phyloP scores from a whole-genome alignment of 2,797 vertebrate species.

The Crenichthys baileyi region DNA sequence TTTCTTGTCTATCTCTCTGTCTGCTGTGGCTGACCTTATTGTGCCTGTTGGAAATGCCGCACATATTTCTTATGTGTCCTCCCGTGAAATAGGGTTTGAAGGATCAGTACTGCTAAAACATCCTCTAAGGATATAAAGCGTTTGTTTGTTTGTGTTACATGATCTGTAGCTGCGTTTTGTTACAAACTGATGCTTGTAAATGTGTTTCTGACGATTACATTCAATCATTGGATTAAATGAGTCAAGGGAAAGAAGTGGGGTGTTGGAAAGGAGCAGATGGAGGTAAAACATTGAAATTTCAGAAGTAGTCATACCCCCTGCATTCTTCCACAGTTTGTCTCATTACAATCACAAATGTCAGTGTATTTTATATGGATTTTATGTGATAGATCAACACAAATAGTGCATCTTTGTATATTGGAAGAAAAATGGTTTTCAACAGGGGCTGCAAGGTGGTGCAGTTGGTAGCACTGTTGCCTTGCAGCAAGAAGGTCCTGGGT shows the following conservation, averaged over 20 bases:
- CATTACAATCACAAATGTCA: neutral
- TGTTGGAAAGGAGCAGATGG: conserved; percentile 24
- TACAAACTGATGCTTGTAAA: conserved; percentile 7
- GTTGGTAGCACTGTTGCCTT: no score
- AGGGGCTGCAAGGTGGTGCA: neutral
- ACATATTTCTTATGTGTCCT: conserved; percentile 31
- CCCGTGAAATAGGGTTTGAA: conserved; percentile 16
- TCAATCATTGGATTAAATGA: conserved; percentile 36
- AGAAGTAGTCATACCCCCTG: neutral
- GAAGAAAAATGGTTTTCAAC: neutral
- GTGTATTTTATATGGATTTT: neutral
- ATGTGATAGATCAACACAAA: neutral
- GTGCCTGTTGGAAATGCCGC: conserved; percentile 53
- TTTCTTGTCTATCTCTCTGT: conserved; percentile 42
- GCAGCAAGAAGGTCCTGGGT: no score
- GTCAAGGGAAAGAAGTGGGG: conserved; percentile 32
- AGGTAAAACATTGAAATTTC: conserved; percentile 14
- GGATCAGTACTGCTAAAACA: neutral
- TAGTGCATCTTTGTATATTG: neutral
- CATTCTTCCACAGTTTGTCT: neutral
- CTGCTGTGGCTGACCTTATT: conserved; percentile 55
- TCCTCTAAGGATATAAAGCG: conserved; percentile 24
- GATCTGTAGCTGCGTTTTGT: conserved; percentile 4
- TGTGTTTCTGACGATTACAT: conserved; percentile 34
- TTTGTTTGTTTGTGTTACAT: conserved; percentile 17